Percentiles rank a stretch among this genome's conserved stretches.
phyloP scores from a whole-genome alignment of 2,888 invertebrate genomes.

The Azorinus chamasolen region DNA sequence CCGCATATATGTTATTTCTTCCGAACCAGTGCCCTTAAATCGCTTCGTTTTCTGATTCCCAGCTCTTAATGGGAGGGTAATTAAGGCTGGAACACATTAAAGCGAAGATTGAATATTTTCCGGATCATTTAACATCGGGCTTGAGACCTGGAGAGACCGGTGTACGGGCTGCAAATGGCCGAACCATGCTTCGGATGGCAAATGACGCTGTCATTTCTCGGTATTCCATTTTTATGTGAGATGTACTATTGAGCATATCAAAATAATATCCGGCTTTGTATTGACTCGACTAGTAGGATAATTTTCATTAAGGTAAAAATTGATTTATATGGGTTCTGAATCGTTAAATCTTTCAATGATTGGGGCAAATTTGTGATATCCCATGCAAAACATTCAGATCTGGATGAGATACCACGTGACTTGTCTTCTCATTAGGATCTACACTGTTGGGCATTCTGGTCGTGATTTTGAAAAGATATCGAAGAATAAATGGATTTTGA shows the following conservation, averaged over 20 bases:
- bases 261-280: conserved; percentile 44
- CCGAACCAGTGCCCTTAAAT: conserved; percentile 26
- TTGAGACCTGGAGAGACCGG: conserved; percentile 21
- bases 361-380: too few relatives aligned
- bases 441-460: too few relatives aligned
- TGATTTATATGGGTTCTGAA: conserved; percentile 51
- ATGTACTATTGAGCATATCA: conserved; percentile 26
- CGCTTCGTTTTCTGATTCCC: conserved; percentile 8
- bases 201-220: conserved; percentile 19
- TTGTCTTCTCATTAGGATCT: too few relatives aligned
- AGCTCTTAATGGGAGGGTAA: conserved; percentile 35
- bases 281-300: conserved; percentile 25
- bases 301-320: conserved; percentile 45
- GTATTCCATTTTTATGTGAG: conserved; percentile 23
- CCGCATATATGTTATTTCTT: conserved; percentile 10
- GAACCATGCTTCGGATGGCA: conserved; percentile 30
- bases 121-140: conserved; percentile 34
- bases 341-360: too few relatives aligned
- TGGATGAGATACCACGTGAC: too few relatives aligned
- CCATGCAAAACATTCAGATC: too few relatives aligned
- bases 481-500: too few relatives aligned
- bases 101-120: conserved; percentile 29
- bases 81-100: conserved; percentile 49
- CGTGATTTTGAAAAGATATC: too few relatives aligned
- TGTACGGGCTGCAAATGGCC: conserved; percentile 30